Evolutionary conservation across 2,888 invertebrate genomes (phyloP).

Genomic region (Acronicta alni): DNA sequence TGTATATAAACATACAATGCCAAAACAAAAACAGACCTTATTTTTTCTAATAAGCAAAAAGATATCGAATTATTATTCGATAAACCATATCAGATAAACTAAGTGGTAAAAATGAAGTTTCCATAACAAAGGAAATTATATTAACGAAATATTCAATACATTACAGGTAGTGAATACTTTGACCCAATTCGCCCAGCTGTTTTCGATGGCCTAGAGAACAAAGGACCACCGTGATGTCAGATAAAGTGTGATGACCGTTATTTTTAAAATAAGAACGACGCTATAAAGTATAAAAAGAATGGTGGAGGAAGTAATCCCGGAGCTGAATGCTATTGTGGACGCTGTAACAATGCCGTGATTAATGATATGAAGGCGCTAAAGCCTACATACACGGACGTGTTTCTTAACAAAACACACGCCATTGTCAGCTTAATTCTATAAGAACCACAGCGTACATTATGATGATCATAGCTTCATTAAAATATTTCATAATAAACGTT

Average conservation of each 20-base stretch:
- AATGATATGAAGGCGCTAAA: slow-evolving; percentile 58
- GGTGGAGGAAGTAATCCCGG: slow-evolving; percentile 54
- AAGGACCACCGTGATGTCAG: slow-evolving; percentile 50
- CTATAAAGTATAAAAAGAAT: slow-evolving; percentile 58
- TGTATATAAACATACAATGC: no score
- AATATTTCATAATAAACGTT: slow-evolving; percentile 22
- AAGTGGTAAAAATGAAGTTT: background rate
- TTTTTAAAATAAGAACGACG: slow-evolving; percentile 54
- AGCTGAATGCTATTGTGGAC: slow-evolving; percentile 59
- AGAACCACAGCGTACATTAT: slow-evolving; percentile 29
- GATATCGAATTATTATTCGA: background rate
- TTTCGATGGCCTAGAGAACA: slow-evolving; percentile 59
- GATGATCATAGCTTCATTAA: slow-evolving; percentile 12
- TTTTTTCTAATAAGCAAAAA: no score
- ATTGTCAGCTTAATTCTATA: slow-evolving; percentile 46
- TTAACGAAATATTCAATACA: slow-evolving; percentile 6
- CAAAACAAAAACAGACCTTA: no score
- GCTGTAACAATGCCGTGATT: slow-evolving; percentile 68
- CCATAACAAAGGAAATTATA: background rate
- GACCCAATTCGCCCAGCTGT: slow-evolving; percentile 47
- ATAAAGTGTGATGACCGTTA: slow-evolving; percentile 55
- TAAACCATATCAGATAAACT: background rate
- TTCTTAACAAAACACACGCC: slow-evolving; percentile 32
- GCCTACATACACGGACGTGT: slow-evolving; percentile 45
- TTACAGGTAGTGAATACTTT: slow-evolving; percentile 29